Conservation (phyloP, 2,888 invertebrate species). For the Mesopsocus fuscifrons region DNA sequence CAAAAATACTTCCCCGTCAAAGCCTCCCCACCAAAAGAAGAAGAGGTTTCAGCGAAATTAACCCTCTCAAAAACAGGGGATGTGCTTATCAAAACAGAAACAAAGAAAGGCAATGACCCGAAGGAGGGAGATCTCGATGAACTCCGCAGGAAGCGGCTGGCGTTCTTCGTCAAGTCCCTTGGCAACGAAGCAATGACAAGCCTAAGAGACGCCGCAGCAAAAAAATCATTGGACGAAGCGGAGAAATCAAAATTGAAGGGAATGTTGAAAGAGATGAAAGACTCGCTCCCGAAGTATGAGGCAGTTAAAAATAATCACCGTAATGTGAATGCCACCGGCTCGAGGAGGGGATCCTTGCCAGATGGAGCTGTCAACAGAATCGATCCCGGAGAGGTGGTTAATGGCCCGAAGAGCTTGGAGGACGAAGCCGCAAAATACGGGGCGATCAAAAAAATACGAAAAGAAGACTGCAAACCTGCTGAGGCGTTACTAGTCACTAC, state of each 20-base stretch:
- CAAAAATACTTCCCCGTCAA: constrained; percentile 18
- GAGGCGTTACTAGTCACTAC: constrained; percentile 25
- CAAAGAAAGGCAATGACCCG: constrained; percentile 1
- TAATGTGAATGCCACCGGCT: background rate
- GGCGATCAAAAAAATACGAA: constrained; percentile 18
- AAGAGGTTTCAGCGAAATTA: background rate
- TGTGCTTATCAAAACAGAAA: constrained; percentile 8
- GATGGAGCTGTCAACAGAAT: background rate
- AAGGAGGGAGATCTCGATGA: constrained; percentile 16
- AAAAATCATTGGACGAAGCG: constrained; percentile 13
- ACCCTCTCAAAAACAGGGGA: constrained; percentile 10
- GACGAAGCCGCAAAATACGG: constrained; percentile 16
- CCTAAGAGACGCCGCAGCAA: background rate
- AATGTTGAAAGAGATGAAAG: constrained; percentile 59
- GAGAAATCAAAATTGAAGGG: constrained; percentile 31
- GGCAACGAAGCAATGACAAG: constrained; percentile 1
- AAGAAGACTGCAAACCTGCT: constrained; percentile 21
- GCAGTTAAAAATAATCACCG: constrained; percentile 7
- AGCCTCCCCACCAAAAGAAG: constrained; percentile 1
- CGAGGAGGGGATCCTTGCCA: background rate
- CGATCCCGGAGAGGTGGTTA: background rate
- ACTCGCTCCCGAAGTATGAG: constrained; percentile 42
- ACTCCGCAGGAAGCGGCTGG: constrained; percentile 19
- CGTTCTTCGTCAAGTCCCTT: constrained; percentile 17
- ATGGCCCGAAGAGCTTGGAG: constrained; percentile 2